Base-by-base conservation (phyloP, 1,140 invertebrate species). In the Brachionus angularis region DNA sequence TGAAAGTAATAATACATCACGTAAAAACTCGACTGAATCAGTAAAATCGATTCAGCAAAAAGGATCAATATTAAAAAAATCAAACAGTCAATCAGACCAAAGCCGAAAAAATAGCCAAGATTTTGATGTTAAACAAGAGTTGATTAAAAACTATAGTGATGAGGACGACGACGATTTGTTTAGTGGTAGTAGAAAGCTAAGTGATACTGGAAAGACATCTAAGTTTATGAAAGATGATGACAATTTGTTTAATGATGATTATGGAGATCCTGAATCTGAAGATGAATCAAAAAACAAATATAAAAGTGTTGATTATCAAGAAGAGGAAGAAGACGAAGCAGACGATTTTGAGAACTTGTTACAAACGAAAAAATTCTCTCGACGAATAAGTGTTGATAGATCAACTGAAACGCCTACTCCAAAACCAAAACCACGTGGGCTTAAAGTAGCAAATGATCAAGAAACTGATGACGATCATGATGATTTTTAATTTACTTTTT, bases 61-160 rank as follows among this genome's bases (percentile, higher is more conserved):
- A 3, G 36, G 33, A 39, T 58, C 53, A 14, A 58, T 58, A 39
- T 58, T 58, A 33, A 58, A 58, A 58, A 58, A 58, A 42, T 58
- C 53, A 10, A 16, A 16, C 14, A 58, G 33, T 5, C 53, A 58
- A 58, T 39, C 53, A 39, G 7, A 23, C 21, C 33, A 7, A 39
- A 58, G 53, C 39, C 16, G 53, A 23, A 36, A 58, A 8, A 21
- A 39, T 36, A 42, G 34, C n/a, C 0, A 25, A 5, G 33, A 58
- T 21, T 39, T 34, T 16, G 21, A n/a, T 23, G 18, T 25, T 25
- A 58, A 39, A 25, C 33, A 36, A 23, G 39, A 39, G 23, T 58
- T 36, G 10, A 58, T 10, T 36, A 42, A 23, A 27, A 29, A 58
- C n/a, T n/a, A n/a, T 21, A 29, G 27, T 36, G 23, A 14, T 1